A percentile compares a stretch with the other conserved stretches of the same genome.
These are phyloP conservation scores for Cheilosia soror DNA, from an alignment of 2,888 invertebrate species.

Conservation along the genomic window DNA sequence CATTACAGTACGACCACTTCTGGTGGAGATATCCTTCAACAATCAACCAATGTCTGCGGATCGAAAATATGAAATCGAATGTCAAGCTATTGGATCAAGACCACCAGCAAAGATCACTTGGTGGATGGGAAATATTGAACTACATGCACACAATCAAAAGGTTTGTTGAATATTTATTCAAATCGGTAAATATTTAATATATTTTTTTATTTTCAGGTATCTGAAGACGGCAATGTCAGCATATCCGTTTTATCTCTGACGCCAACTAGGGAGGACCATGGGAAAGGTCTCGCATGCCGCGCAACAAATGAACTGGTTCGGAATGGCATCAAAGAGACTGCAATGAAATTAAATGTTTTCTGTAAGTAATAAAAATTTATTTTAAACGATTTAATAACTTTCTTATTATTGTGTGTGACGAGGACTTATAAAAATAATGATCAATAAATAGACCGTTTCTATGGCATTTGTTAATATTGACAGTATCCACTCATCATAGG, in stretches of 20 bases:
- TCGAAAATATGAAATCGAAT: conserved; percentile 91
- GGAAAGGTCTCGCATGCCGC: conserved; percentile 90
- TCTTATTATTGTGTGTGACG: not conserved
- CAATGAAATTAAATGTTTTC: conserved; percentile 92
- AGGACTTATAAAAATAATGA: no score
- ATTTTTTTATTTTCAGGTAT: conserved; percentile 86
- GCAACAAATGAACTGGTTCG: conserved; percentile 91
- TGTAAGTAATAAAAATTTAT: conserved; percentile 88
- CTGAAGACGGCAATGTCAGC: conserved; percentile 92
- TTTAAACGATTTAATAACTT: not conserved
- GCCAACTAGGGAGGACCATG: conserved; percentile 91
- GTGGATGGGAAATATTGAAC: conserved; percentile 91
- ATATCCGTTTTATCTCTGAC: conserved; percentile 90
- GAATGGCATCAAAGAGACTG: conserved; percentile 90
- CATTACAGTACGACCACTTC: conserved; percentile 90
- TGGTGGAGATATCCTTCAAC: conserved; percentile 91
- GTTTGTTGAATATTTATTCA: conserved; percentile 71
- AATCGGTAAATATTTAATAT: no score
- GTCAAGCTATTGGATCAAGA: conserved; percentile 92
- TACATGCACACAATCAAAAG: conserved; percentile 84
- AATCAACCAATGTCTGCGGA: conserved; percentile 94
- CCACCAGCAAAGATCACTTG: conserved; percentile 94
- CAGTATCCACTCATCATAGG: conserved; percentile 7
- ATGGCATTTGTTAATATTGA: conserved; percentile 1
- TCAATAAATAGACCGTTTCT: no score